A percentile compares a stretch with the other conserved stretches of the same genome.
These are phyloP conservation scores for Siniperca chuatsi DNA, from an alignment of 2,113 vertebrate species.

Conservation along the genomic window DNA sequence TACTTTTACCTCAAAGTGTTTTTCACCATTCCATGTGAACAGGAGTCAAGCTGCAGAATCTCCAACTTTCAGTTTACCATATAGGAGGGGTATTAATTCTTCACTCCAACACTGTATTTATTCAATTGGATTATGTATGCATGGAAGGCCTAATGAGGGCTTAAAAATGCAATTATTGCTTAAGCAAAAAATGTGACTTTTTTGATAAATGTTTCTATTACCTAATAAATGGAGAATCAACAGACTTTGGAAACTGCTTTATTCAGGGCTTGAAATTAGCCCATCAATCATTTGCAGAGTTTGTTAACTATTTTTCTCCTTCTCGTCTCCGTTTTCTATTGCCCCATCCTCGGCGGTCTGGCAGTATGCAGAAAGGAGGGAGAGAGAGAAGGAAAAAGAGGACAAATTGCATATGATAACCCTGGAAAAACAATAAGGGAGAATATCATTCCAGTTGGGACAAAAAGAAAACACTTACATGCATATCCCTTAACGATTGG, in stretches of 20 bases:
- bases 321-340: conserved; percentile 45
- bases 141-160: conserved; percentile 90
- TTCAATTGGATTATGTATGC: conserved; percentile 89
- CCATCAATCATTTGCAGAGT: conserved; percentile 97
- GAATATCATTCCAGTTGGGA: conserved; percentile 50
- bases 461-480: conserved; percentile 45
- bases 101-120: conserved; percentile 84
- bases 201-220: conserved; percentile 98
- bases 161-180: conserved; percentile 95
- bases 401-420: conserved; percentile 65
- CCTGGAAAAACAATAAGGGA: conserved; percentile 45
- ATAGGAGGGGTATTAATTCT: conserved; percentile 83
- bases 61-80: conserved; percentile 77
- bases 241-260: conserved; percentile 97
- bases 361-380: conserved; percentile 63
- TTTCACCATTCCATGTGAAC: conserved; percentile 42
- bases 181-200: conserved; percentile 88
- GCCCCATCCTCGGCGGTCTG: conserved; percentile 72
- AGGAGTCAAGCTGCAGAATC: conserved; percentile 65
- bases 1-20: conserved; percentile 38
- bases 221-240: conserved; percentile 98
- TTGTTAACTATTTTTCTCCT: conserved; percentile 90
- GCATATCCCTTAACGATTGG: conserved; percentile 53
- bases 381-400: conserved; percentile 17
- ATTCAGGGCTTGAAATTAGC: conserved; percentile 96